A percentile compares a stretch with the other conserved stretches of the same genome.
These are phyloP conservation scores for Thryonomys swinderianus DNA, from an alignment of 2,113 vertebrate species.

Conservation along the genomic window DNA sequence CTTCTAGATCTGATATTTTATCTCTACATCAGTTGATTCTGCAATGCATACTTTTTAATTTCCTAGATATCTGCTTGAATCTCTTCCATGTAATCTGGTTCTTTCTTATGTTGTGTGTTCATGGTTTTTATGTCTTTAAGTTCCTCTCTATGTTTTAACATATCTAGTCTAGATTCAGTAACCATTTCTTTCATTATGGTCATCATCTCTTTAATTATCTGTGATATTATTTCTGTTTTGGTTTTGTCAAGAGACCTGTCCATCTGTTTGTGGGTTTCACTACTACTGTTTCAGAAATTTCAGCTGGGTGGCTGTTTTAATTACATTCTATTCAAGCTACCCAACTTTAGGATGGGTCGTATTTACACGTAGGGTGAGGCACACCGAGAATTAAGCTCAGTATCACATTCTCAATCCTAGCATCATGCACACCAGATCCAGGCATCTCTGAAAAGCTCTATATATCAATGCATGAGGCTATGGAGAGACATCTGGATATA, in stretches of 20 bases:
- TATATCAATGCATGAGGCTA: neutral
- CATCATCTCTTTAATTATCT: neutral
- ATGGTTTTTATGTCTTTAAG: neutral
- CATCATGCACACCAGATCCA: neutral
- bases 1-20: neutral
- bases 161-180: neutral
- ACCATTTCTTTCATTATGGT: neutral
- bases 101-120: neutral
- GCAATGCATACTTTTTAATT: neutral
- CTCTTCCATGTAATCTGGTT: neutral
- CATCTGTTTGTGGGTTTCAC: neutral
- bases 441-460: neutral
- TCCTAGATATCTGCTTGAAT: neutral
- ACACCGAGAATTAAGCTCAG: neutral
- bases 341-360: neutral
- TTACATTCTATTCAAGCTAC: neutral
- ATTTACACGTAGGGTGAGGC: neutral
- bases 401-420: neutral
- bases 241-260: neutral
- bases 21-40: neutral
- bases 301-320: neutral
- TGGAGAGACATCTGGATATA: neutral
- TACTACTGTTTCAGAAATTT: neutral
- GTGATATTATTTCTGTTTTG: neutral
- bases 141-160: neutral